Percentiles rank a stretch among this genome's conserved stretches.
phyloP scores from a whole-genome alignment of 2,113 vertebrate genomes.

The Lota lota region DNA sequence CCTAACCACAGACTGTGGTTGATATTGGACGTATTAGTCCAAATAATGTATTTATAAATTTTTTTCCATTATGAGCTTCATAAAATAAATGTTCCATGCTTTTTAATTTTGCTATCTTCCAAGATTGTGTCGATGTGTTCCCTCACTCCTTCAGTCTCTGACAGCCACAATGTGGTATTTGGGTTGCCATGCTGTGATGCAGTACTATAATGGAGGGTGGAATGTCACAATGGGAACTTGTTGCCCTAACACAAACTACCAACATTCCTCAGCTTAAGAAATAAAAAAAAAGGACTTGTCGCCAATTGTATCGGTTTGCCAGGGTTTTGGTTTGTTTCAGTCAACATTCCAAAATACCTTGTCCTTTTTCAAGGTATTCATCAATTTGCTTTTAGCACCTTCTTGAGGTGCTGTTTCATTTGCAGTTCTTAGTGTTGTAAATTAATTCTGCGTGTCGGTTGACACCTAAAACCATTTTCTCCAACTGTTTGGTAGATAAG shows the following conservation, averaged over 20 bases:
- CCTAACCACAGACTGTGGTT: constrained; percentile 10
- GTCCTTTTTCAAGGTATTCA: too few relatives aligned
- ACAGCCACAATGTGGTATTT: constrained; percentile 28
- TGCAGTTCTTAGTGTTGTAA: neutral
- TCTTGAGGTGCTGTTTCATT: neutral
- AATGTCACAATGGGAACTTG: constrained; percentile 72
- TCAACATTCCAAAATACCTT: too few relatives aligned
- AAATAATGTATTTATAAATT: constrained; percentile 23
- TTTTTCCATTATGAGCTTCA: neutral
- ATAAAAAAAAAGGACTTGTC: constrained; percentile 1
- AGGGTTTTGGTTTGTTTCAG: constrained; percentile 29
- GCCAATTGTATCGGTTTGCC: constrained; percentile 68
- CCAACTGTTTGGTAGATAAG: constrained; percentile 1
- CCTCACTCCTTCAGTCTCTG: too few relatives aligned
- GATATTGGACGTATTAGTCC: constrained; percentile 20
- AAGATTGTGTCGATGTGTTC: too few relatives aligned
- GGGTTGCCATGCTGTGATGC: constrained; percentile 59
- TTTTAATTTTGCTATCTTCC: too few relatives aligned
- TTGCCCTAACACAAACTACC: constrained; percentile 39
- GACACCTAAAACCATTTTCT: neutral
- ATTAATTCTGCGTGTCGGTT: constrained; percentile 15
- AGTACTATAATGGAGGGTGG: constrained; percentile 59
- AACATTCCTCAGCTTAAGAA: constrained; percentile 57
- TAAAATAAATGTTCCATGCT: too few relatives aligned
- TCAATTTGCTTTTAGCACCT: too few relatives aligned